These are phyloP conservation scores for Hippocampus comes DNA, from an alignment of 2,113 vertebrate species.

Conservation along the genomic window DNA sequence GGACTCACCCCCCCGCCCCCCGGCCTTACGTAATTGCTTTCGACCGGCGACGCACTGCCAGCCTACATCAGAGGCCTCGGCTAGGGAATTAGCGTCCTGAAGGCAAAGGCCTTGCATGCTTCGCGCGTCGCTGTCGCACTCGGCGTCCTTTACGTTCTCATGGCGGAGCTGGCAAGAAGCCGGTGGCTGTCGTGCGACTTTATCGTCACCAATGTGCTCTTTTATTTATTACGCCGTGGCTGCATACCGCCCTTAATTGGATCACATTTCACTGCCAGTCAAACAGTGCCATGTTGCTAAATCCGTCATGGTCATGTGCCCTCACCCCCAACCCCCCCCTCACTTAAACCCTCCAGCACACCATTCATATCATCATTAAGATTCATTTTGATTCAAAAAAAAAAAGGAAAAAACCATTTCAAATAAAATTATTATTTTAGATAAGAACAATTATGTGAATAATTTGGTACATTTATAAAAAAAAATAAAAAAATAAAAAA, in stretches of 20 bases:
- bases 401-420: too few species aligned
- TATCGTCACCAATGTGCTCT: not conserved
- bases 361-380: too few species aligned
- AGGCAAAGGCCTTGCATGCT: not conserved
- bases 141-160: conserved; percentile 30
- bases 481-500: too few species aligned
- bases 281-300: conserved; percentile 14
- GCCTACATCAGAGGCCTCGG: conserved; percentile 36
- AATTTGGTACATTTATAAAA: too few species aligned
- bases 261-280: conserved; percentile 27
- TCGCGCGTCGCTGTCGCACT: not conserved
- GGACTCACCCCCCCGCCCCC: conserved; percentile 56
- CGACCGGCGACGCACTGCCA: conserved; percentile 39
- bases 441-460: too few species aligned
- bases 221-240: conserved; percentile 6
- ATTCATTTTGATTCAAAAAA: not conserved
- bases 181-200: conserved; percentile 20
- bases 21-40: conserved; percentile 61
- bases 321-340: not conserved
- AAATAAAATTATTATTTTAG: too few species aligned
- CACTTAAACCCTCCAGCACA: too few species aligned
- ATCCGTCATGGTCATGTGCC: not conserved
- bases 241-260: conserved; percentile 20
- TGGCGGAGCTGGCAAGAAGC: conserved; percentile 5
- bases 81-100: conserved; percentile 39